A percentile compares a stretch with the other conserved stretches of the same genome.
Conservation (phyloP, 2,888 invertebrate species). For the Agrotis ipsilon region DNA sequence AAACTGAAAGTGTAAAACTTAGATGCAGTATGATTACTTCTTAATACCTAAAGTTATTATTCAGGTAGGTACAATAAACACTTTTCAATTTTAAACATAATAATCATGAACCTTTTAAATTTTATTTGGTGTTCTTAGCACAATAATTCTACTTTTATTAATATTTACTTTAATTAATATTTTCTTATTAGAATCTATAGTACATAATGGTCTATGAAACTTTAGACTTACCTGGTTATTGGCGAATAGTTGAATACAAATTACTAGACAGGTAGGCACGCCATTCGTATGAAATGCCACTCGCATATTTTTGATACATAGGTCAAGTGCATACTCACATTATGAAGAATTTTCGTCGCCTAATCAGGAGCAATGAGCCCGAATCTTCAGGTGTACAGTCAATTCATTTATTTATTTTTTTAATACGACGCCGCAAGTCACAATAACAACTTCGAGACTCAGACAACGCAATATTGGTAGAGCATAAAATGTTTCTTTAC, state of each 20-base stretch:
- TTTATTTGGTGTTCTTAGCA: neutral
- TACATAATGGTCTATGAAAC: neutral
- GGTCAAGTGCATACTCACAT: conserved; percentile 59
- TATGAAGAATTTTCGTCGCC: conserved; percentile 41
- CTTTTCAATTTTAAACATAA: neutral
- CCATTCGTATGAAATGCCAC: conserved; percentile 22
- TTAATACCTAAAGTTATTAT: neutral
- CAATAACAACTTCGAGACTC: conserved; percentile 53
- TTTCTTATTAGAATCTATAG: neutral
- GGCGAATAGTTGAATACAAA: conserved; percentile 17
- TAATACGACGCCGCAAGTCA: conserved; percentile 56
- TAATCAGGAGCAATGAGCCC: conserved; percentile 38
- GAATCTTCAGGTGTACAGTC: conserved; percentile 37
- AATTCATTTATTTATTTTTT: conserved; percentile 57
- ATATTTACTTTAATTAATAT: too few species aligned
- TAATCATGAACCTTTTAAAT: too few species aligned
- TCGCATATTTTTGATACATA: conserved; percentile 19
- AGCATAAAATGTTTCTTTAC: conserved; percentile 27
- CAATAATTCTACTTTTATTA: conserved; percentile 7
- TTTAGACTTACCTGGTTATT: conserved; percentile 27
- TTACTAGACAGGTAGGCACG: conserved; percentile 27
- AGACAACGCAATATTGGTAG: conserved; percentile 37
- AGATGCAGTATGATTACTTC: neutral
- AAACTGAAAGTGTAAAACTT: neutral
- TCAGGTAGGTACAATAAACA: conserved; percentile 22